Conservation (phyloP, 2,797 vertebrate species). For the Urocyon cinereoargenteus region DNA sequence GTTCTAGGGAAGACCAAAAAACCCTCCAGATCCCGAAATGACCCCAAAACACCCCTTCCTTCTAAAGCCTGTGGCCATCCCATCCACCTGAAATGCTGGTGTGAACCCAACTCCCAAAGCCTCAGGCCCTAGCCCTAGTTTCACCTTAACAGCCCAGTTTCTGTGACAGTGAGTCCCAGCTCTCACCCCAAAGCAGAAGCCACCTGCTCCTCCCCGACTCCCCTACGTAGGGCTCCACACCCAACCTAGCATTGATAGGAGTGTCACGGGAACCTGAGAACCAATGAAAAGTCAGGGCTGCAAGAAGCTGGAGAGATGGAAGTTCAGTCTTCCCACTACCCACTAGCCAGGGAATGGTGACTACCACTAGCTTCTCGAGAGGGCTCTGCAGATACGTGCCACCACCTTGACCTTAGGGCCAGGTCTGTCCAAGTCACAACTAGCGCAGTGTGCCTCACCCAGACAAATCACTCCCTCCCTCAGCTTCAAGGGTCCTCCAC, state of each 20-base stretch:
- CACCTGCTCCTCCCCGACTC: rapidly evolving
- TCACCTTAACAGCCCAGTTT: not conserved
- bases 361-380: no score
- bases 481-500: rapidly evolving
- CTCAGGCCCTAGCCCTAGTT: not conserved
- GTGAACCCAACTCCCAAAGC: no score
- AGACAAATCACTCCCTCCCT: not conserved
- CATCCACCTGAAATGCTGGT: rapidly evolving
- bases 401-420: not conserved
- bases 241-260: not conserved
- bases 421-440: not conserved
- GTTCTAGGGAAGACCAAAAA: slow-evolving; percentile 87
- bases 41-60: not conserved
- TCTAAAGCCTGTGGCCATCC: rapidly evolving
- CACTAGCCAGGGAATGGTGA: rapidly evolving
- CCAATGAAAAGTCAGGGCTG: not conserved
- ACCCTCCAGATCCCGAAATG: rapidly evolving
- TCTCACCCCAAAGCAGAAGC: no score
- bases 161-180: not conserved
- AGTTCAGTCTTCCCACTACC: not conserved
- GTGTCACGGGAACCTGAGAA: rapidly evolving
- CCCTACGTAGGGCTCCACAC: not conserved
- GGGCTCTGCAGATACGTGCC: not conserved
- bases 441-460: no score
- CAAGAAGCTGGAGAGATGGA: no score